Conservation (phyloP, 2,888 invertebrate genomes). For the Caenorhabditis sinica region DNA sequence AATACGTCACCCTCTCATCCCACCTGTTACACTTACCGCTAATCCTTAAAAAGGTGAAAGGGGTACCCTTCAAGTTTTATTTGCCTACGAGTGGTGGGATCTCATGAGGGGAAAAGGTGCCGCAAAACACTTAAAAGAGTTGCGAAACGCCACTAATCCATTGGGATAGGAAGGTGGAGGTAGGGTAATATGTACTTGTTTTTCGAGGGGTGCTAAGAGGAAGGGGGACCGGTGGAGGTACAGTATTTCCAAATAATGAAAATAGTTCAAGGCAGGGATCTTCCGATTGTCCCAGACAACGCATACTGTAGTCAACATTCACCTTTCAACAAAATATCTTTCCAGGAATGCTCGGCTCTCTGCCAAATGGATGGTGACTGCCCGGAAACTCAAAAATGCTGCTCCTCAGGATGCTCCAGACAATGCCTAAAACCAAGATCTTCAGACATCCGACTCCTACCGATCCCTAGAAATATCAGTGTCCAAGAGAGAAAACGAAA, state of each 20-base stretch:
- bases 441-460: constrained; percentile 73
- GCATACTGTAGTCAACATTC: no score
- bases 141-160: constrained; percentile 19
- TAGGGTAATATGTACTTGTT: neutral
- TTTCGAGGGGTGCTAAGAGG: neutral
- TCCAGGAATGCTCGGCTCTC: constrained; percentile 83
- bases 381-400: constrained; percentile 84
- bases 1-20: constrained; percentile 3
- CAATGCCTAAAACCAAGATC: constrained; percentile 75
- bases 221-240: neutral
- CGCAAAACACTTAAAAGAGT: constrained; percentile 32
- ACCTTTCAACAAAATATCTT: neutral
- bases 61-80: constrained; percentile 6
- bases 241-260: no score
- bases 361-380: constrained; percentile 84
- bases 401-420: constrained; percentile 81
- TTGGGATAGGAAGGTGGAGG: neutral
- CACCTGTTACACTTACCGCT: constrained; percentile 32
- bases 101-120: constrained; percentile 1
- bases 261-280: no score
- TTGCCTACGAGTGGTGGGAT: constrained; percentile 5
- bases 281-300: no score
- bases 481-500: constrained; percentile 81
- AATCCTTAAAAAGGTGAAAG: neutral
- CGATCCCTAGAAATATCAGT: constrained; percentile 78